phyloP scores from a whole-genome alignment of 1,140 invertebrate genomes.

The Luehdorfia chinensis region DNA sequence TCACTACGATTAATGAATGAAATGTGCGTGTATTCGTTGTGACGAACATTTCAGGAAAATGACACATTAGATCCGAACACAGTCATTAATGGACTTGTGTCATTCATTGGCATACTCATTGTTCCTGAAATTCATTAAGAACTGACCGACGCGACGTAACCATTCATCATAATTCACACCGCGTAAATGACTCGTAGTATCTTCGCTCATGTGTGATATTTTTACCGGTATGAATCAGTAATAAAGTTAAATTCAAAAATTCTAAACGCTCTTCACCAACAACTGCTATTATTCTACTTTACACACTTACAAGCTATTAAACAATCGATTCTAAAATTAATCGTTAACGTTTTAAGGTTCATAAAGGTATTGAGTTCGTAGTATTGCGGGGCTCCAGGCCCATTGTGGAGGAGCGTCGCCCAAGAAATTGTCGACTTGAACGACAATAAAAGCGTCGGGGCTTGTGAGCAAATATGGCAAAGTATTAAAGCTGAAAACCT shows the following conservation, averaged over 20 bases:
- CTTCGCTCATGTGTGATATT: background rate
- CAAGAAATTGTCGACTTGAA: constrained; percentile 37
- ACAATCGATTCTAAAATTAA: constrained; percentile 41
- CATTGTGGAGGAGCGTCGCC: constrained; percentile 40
- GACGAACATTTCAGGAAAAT: background rate
- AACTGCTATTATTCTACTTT: no score
- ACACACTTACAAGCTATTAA: constrained; percentile 12
- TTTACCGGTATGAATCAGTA: no score
- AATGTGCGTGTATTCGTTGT: background rate
- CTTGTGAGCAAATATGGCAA: constrained; percentile 55
- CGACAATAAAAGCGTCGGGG: constrained; percentile 59
- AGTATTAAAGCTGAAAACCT: constrained; percentile 59
- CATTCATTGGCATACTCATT: constrained; percentile 20
- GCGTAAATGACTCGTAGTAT: constrained; percentile 22
- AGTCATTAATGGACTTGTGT: background rate
- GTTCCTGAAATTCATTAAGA: constrained; percentile 33
- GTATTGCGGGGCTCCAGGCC: constrained; percentile 29
- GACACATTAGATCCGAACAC: background rate
- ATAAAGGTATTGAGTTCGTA: constrained; percentile 46
- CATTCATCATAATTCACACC: constrained; percentile 26
- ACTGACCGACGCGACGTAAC: constrained; percentile 22
- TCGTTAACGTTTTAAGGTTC: constrained; percentile 48
- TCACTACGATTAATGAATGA: background rate
- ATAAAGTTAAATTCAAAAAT: no score
- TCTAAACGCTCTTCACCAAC: no score